phyloP scores from a whole-genome alignment of 1,140 invertebrate genomes.

The Ceratoteleas bidentatus region DNA sequence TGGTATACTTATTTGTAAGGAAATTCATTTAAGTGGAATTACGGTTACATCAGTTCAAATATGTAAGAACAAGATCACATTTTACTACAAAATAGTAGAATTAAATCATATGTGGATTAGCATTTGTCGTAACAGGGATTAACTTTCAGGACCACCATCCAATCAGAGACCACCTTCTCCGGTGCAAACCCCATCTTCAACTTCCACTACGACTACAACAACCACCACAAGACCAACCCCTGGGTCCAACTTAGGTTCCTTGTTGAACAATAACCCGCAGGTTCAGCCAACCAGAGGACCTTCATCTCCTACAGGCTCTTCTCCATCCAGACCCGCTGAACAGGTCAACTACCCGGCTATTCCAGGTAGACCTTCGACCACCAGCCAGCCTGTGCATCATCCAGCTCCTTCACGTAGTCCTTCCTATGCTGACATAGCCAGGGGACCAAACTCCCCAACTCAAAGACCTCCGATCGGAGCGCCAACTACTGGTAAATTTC shows the following conservation, averaged over 20 bases:
- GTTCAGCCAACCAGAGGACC: conserved; percentile 9
- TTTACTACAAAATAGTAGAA: too few species aligned
- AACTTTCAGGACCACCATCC: conserved; percentile 5
- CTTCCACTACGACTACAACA: conserved; percentile 6
- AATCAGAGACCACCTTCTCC: conserved; percentile 8
- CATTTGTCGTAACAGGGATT: too few species aligned
- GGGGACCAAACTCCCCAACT: conserved; percentile 63
- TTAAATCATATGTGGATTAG: too few species aligned
- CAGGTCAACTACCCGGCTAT: conserved; percentile 26
- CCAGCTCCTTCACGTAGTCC: conserved; percentile 25
- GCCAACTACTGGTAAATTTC: conserved; percentile 23
- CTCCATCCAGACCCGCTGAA: neutral
- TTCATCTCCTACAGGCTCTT: conserved; percentile 1
- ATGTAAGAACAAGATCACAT: too few species aligned
- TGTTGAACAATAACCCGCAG: conserved; percentile 12
- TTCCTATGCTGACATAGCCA: conserved; percentile 72
- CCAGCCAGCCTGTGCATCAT: conserved; percentile 19
- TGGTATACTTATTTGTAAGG: too few species aligned
- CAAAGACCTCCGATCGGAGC: conserved; percentile 39
- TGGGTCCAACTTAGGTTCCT: too few species aligned
- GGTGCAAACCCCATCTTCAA: neutral
- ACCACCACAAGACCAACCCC: neutral
- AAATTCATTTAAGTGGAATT: too few species aligned
- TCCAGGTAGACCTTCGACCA: conserved; percentile 4
- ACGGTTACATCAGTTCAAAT: too few species aligned